Percentiles rank a stretch among this genome's conserved stretches.
Conservation (phyloP, 2,113 vertebrate species). For the Leptobrachium ailaonicum region DNA sequence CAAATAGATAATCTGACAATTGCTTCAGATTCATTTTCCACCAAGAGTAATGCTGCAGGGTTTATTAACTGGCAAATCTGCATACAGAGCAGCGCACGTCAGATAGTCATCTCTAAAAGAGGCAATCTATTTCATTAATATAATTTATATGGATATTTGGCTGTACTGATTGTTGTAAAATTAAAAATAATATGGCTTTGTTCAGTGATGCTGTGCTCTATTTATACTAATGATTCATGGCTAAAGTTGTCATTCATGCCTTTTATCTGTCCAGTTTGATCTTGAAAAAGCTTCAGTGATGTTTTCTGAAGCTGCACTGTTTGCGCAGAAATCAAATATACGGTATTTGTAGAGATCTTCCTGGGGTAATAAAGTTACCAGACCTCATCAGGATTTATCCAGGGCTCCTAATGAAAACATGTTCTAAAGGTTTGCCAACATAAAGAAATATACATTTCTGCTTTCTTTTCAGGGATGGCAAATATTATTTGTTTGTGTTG, state of each 20-base stretch:
- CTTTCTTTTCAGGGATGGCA: no score
- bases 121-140: conserved; percentile 73
- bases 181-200: conserved; percentile 39
- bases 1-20: conserved; percentile 77
- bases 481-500: no score
- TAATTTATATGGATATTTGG: conserved; percentile 68
- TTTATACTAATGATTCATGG: conserved; percentile 61
- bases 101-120: conserved; percentile 62
- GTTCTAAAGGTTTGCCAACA: background rate
- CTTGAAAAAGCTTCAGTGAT: conserved; percentile 16
- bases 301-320: conserved; percentile 1
- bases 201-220: conserved; percentile 51
- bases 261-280: conserved; percentile 32
- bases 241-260: conserved; percentile 38
- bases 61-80: conserved; percentile 77
- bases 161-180: conserved; percentile 62
- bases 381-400: background rate
- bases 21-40: conserved; percentile 72
- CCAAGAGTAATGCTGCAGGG: conserved; percentile 70
- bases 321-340: background rate
- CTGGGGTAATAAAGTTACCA: conserved; percentile 15
- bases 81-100: conserved; percentile 59
- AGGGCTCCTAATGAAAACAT: background rate
- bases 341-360: background rate
- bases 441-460: background rate